A percentile compares a stretch with the other conserved stretches of the same genome.
These are phyloP conservation scores for Litocranius walleri DNA, from an alignment of 2,113 vertebrate genomes.

Conservation along the genomic window DNA sequence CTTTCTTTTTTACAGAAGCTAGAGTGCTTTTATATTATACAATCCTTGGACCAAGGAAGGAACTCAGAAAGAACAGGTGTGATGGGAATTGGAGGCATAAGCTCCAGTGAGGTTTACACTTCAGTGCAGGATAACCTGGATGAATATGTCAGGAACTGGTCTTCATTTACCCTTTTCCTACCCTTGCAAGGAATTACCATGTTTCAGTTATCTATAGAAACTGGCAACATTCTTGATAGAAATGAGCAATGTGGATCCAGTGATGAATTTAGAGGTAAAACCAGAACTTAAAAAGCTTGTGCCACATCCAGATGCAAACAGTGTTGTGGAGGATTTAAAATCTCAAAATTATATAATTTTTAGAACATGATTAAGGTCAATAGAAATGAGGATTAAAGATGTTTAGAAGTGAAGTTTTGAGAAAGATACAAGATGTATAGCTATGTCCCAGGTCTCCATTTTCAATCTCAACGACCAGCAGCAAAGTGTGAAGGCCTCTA, in stretches of 20 bases:
- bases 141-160: neutral
- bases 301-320: neutral
- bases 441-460: neutral
- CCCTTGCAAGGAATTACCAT: neutral
- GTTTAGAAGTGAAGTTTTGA: neutral
- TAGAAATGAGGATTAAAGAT: neutral
- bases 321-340: neutral
- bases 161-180: neutral
- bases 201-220: neutral
- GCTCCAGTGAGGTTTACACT: neutral
- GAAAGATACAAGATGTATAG: accelerated
- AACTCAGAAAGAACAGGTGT: neutral
- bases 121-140: neutral
- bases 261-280: neutral
- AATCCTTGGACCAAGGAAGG: neutral
- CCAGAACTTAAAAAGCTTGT: neutral
- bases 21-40: neutral
- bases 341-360: neutral
- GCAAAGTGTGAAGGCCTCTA: neutral
- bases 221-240: neutral
- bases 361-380: neutral
- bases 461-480: neutral
- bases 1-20: neutral
- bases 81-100: neutral
- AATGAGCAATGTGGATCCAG: neutral